These are phyloP conservation scores for Phoxinus dragarum DNA, from an alignment of 2,797 vertebrate species.

Conservation along the genomic window DNA sequence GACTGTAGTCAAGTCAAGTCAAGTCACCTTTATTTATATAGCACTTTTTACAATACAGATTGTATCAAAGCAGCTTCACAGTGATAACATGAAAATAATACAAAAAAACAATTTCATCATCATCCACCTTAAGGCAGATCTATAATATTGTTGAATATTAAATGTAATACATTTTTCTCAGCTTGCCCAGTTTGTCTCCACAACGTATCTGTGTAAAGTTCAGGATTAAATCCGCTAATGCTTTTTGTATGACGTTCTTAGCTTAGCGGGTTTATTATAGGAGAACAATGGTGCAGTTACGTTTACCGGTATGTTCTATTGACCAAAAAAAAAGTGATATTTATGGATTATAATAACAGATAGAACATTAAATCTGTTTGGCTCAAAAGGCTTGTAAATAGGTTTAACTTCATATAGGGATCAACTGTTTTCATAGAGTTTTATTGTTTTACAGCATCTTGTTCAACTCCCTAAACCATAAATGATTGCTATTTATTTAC, in stretches of 20 bases:
- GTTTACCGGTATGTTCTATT: not conserved
- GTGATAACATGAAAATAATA: too few species aligned
- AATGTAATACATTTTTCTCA: not conserved
- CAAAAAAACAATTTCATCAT: too few species aligned
- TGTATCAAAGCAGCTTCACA: too few species aligned
- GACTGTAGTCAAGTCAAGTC: too few species aligned
- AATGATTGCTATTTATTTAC: not conserved
- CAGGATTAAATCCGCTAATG: not conserved
- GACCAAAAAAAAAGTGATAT: not conserved
- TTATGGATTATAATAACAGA: not conserved
- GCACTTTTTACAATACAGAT: too few species aligned
- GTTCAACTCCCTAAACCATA: not conserved
- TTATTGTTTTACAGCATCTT: not conserved
- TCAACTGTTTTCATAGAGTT: not conserved
- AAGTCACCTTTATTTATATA: too few species aligned
- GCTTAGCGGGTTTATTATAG: not conserved
- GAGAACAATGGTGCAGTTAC: not conserved
- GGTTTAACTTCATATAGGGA: not conserved
- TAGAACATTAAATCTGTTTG: not conserved
- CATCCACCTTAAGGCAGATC: too few species aligned
- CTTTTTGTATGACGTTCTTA: not conserved
- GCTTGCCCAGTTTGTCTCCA: not conserved
- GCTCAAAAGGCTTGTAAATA: not conserved
- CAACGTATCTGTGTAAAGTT: not conserved
- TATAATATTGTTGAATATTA: too few species aligned